A percentile compares a stretch with the other conserved stretches of the same genome.
phyloP scores from a whole-genome alignment of 2,888 invertebrate genomes.

The Zeuzera pyrina region DNA sequence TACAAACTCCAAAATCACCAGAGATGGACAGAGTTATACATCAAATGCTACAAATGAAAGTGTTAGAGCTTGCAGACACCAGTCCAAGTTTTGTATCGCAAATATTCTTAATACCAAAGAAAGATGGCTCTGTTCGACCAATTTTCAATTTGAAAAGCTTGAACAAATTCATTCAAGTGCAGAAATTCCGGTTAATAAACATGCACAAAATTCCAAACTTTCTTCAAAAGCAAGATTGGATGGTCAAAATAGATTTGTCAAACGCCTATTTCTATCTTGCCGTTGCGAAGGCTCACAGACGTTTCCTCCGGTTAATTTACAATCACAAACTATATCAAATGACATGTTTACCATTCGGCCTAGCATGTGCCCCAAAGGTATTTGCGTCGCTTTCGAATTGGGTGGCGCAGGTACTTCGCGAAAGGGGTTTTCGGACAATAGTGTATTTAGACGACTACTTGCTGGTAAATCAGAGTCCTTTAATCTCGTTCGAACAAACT shows the following conservation, averaged over 20 bases:
- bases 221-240: conserved; percentile 9
- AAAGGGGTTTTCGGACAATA: conserved; percentile 10
- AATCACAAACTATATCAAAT: conserved; percentile 10
- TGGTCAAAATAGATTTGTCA: too few relatives aligned
- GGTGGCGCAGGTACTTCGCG: conserved; percentile 13
- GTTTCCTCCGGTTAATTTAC: conserved; percentile 13
- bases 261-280: conserved; percentile 14
- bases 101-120: conserved; percentile 6
- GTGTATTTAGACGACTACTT: conserved; percentile 18
- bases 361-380: conserved; percentile 13
- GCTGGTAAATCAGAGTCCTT: conserved; percentile 10
- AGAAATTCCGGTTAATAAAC: conserved; percentile 10
- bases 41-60: neutral
- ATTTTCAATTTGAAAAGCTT: conserved; percentile 10
- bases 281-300: conserved; percentile 8
- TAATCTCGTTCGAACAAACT: conserved; percentile 5
- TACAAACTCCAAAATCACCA: neutral
- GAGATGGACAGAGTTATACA: neutral
- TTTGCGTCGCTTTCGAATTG: conserved; percentile 15
- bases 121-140: conserved; percentile 5
- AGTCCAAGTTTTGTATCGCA: conserved; percentile 3
- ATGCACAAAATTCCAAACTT: conserved; percentile 11
- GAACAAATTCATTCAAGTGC: too few relatives aligned
- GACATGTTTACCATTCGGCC: conserved; percentile 17
- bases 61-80: conserved; percentile 4